These are phyloP conservation scores for Autographa pulchrina DNA, from an alignment of 2,888 invertebrate genomes.

Conservation along the genomic window DNA sequence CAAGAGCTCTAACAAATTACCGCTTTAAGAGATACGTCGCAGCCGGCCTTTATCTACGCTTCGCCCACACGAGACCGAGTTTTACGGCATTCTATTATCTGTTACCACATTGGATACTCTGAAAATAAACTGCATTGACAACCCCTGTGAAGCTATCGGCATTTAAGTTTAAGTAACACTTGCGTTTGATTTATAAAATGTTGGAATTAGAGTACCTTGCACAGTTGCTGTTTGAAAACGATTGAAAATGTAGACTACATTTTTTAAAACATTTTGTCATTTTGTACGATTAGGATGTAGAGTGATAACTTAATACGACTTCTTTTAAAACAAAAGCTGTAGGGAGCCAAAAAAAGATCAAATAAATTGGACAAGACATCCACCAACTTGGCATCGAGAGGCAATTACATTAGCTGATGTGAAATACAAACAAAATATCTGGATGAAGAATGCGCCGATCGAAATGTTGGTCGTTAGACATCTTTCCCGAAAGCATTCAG, in stretches of 20 bases:
- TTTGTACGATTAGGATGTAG: neutral
- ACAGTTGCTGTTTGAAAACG: neutral
- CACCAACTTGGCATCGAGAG: conserved; percentile 46
- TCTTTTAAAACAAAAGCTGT: conserved; percentile 21
- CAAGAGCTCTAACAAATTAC: conserved; percentile 82
- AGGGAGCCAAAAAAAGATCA: conserved; percentile 18
- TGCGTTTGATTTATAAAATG: conserved; percentile 44
- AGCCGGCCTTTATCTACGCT: conserved; percentile 75
- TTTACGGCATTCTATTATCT: conserved; percentile 83
- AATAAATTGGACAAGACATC: conserved; percentile 46
- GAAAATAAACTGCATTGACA: conserved; percentile 80
- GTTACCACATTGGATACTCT: conserved; percentile 78
- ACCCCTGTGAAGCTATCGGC: conserved; percentile 67
- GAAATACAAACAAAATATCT: conserved; percentile 63
- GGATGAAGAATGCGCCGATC: conserved; percentile 67
- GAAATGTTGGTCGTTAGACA: conserved; percentile 71
- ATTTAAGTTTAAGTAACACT: conserved; percentile 64
- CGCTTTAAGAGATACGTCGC: conserved; percentile 79
- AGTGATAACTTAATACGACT: conserved; percentile 17
- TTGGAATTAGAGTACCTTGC: neutral
- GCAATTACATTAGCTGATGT: conserved; percentile 55
- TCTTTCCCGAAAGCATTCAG: conserved; percentile 86
- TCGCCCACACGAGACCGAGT: conserved; percentile 80
- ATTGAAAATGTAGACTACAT: neutral
- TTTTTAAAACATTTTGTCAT: neutral